Base-by-base conservation (phyloP, 2,113 vertebrate species). In the Heterocephalus glaber region DNA sequence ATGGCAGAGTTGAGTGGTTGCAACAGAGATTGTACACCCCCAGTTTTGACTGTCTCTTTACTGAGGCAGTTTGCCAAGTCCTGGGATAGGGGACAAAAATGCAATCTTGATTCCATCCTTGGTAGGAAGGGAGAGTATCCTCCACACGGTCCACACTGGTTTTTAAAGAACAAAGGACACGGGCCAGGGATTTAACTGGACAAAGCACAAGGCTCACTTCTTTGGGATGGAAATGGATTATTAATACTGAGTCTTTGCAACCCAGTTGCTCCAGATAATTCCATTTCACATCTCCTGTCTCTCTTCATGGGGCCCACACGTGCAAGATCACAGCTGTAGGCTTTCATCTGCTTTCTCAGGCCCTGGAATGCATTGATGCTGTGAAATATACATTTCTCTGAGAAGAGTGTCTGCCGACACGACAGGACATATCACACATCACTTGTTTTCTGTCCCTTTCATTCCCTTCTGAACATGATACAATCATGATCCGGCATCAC, bases 241-340 rank as follows among this genome's bases (percentile, higher is more conserved):
- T 98, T 97, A 95, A 93, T 96, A 94, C 0, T 72, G 82, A 97
- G 35, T 95, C 68, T 97, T 94, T 61, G 47, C 16, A 85, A 58
- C 90, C 70, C 87, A 12, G 82, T 94, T 68, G 26, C 82, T 87
- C 33, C 44, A 61, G 89, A 77, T 85, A 56, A 54, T 83, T 96
- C 93, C 52, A 26, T 82, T 90, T 94, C 68, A 90, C 97, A 92
- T 95, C 88, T 95, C 1, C 92, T 12, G 26, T 81, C 91, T 84
- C 68, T 26, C 7, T 0, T 49, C 33, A 49, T 0, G 3, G 86
- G 79, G 52, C 20, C 68, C 41, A 33, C 14, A 2, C 0, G 0
- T 26, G 74, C 65, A 72, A 24, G 33, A 58, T 86, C 30, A 0
- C 65, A 72, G 38, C 52, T 30, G 47, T 24, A 12, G 33, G 74